Base-by-base conservation (phyloP, 1,140 invertebrate genomes). In the Onthophagus taurus region DNA sequence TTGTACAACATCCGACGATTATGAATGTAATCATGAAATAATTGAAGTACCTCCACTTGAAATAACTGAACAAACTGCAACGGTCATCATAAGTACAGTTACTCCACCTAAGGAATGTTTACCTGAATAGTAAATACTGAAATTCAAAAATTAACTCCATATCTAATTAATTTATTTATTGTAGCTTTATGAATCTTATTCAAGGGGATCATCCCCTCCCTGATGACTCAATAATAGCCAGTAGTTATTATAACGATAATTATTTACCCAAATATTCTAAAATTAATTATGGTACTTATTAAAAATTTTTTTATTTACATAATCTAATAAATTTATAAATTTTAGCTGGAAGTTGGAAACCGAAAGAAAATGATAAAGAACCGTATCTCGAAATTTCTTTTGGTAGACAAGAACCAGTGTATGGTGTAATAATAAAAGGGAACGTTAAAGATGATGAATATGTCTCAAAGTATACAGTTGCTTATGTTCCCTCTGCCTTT, bases 381-480 rank as follows among this genome's bases (percentile, higher is more conserved):
- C 78, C 81, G 58, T 85, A 75, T 60, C 64, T 89, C n/a, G 74
- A 86, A 64, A 68, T 89, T 4, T 71, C 80, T 54, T 66, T 90
- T 4, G 69, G 71, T 0, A 62, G 59, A 11, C 61, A 70, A 1
- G 72, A 78, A 55, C 76, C 78, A 0, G 61, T 90, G 2, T 89
- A 86, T 60, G 85, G 85, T 0, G 65, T 88, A 6, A 58, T 77
- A 17, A 57, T 86, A 43, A 75, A 77, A 50, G 86, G 86, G 14
- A 78, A 69, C 61, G 71, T 76, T 0, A 45, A 69, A 2, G 72
- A 72, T 34, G 70, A 83, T 50, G 76, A 83, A 54, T 85, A 77
- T 57, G 79, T 89, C 12, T 85, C 83, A 3, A 81, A 81, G 44
- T 89, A 81, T 48, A 71, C 76, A 49, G 64, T 89, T 4, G 59